These are phyloP conservation scores for Heliconius ismenius DNA, from an alignment of 2,888 invertebrate genomes.

Conservation along the genomic window DNA sequence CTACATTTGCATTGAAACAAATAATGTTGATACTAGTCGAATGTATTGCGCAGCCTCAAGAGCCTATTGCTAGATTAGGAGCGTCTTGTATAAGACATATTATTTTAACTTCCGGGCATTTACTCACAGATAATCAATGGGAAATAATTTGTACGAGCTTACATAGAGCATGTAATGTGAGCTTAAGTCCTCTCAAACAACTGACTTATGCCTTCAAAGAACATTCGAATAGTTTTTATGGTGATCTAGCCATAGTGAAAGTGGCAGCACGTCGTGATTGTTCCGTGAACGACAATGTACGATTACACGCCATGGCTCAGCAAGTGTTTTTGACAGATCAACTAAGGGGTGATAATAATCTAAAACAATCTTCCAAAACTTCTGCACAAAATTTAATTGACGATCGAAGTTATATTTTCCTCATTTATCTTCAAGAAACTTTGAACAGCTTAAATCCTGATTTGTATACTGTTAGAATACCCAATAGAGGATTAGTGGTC, in stretches of 20 bases:
- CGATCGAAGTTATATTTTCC: constrained; percentile 93
- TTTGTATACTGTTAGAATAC: constrained; percentile 90
- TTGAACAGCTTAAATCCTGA: constrained; percentile 87
- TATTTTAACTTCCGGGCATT: constrained; percentile 90
- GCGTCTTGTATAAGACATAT: constrained; percentile 95
- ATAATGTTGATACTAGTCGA: constrained; percentile 92
- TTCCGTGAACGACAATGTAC: constrained; percentile 90
- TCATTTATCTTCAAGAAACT: constrained; percentile 90
- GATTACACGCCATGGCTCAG: constrained; percentile 93
- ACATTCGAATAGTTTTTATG: constrained; percentile 96
- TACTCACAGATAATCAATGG: constrained; percentile 93
- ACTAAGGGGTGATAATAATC: constrained; percentile 61
- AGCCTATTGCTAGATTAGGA: constrained; percentile 94
- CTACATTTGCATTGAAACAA: constrained; percentile 92
- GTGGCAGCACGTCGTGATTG: constrained; percentile 95
- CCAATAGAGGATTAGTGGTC: constrained; percentile 92
- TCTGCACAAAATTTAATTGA: constrained; percentile 82
- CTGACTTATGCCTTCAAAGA: constrained; percentile 94
- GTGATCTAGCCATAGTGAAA: constrained; percentile 95
- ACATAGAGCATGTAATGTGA: constrained; percentile 92
- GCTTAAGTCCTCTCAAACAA: constrained; percentile 92
- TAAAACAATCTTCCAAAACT: constrained; percentile 66
- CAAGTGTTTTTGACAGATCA: constrained; percentile 89
- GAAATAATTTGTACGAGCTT: constrained; percentile 91
- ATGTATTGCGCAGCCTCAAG: constrained; percentile 94